phyloP scores from a whole-genome alignment of 2,888 invertebrate species.

The Tachina fera region DNA sequence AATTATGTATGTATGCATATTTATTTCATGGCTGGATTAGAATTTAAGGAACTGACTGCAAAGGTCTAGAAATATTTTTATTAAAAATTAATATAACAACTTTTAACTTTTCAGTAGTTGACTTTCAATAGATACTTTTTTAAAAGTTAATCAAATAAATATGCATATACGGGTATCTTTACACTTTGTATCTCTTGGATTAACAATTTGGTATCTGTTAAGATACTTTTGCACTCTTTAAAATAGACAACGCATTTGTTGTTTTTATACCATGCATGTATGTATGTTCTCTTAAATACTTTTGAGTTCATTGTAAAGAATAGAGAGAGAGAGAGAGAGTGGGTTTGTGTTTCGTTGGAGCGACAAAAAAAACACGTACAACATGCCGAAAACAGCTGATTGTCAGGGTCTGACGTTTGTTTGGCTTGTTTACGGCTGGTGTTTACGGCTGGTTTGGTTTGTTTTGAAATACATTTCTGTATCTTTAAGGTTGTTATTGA shows the following conservation, averaged over 20 bases:
- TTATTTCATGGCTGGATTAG: background rate
- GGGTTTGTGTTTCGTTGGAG: background rate
- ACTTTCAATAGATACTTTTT: background rate
- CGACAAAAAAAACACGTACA: background rate
- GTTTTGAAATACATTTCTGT: conserved; percentile 56
- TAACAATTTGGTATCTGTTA: background rate
- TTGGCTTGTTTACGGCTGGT: conserved; percentile 51
- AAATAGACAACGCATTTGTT: no score
- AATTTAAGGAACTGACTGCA: background rate
- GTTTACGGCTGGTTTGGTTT: conserved; percentile 52
- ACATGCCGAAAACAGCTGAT: conserved; percentile 64
- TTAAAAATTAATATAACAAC: background rate
- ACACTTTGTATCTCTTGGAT: background rate
- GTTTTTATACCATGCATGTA: background rate
- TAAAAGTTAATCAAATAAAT: background rate
- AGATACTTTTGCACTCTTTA: background rate
- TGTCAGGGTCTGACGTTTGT: conserved; percentile 55
- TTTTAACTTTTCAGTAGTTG: background rate
- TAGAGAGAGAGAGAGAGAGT: background rate
- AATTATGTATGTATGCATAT: no score
- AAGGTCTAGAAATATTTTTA: no score
- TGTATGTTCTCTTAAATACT: conserved; percentile 10
- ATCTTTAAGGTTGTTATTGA: conserved; percentile 17
- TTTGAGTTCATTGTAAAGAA: background rate
- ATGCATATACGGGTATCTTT: no score